Base-by-base conservation (phyloP, 2,797 vertebrate species). In the Acanthurus leucopareius region DNA sequence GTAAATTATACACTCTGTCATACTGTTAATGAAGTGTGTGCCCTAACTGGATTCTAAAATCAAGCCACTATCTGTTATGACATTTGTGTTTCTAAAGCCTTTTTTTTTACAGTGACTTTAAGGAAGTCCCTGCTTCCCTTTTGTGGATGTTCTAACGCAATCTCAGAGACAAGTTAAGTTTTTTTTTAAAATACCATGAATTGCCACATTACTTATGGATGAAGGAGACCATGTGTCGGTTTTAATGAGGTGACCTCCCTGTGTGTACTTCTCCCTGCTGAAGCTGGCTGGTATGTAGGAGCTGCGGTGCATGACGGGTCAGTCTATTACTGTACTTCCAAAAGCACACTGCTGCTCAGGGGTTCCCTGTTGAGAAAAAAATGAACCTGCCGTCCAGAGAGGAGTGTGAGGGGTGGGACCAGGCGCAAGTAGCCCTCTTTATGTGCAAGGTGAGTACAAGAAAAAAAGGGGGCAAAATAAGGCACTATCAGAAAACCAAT, bases 371-470 rank as follows among this genome's bases (percentile, higher is more conserved):
- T 48, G 82, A 83, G 68, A 93, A 93, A 88, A 88, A 93, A 62
- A 94, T 95, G 91, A 96, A 95, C 88, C 88, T 97, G 73, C 97
- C 96, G 17, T 88, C 94, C 83, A 96, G 92, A 81, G 95, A 97
- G 59, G 95, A 97, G 77, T 96, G 94, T 71, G 95, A 96, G 77
- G 89, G 79, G 13, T 97, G 97, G 97, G 95, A 93, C 73, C 69
- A 93, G 19, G 62, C 69, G 15, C 95, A 96, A 83, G 94, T 97
- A 58, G 95, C 94, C 65, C 69, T 87, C 79, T 96, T 96, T 53
- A 84, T 97, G 85, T 80, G 54, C 88, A 94, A 96, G 96, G 97
- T 97, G 94, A 89, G 94, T 77, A 3, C 10, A 20, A 52, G 52
- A 73, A 49, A 65, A 14, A 62, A 4, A 5, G 28, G 22, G 19